phyloP scores from a whole-genome alignment of 2,797 vertebrate species.

The Salmo trutta region DNA sequence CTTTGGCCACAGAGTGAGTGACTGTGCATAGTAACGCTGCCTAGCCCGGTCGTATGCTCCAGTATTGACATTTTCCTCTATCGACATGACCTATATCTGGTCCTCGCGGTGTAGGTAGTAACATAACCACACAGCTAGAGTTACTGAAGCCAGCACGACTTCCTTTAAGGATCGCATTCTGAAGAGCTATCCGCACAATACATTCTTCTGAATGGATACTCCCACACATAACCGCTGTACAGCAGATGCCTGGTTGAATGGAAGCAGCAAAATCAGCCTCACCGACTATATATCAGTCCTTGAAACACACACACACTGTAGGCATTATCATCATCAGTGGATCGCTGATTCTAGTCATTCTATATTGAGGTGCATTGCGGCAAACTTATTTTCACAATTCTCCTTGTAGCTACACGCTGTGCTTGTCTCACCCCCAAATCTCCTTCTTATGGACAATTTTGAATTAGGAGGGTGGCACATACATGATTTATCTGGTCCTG shows the following conservation, averaged over 20 bases:
- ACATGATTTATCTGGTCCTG: not conserved
- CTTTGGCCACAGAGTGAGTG: not conserved
- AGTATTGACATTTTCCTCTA: not conserved
- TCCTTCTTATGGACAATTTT: not conserved
- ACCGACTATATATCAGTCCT: not conserved
- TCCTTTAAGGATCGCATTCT: not conserved
- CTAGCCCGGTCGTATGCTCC: not conserved
- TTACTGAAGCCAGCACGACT: not conserved
- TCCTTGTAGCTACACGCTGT: not conserved
- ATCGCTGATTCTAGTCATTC: not conserved
- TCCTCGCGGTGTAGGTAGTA: not conserved
- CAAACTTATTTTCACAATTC: not conserved
- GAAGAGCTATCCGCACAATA: not conserved
- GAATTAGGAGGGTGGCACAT: too few species aligned
- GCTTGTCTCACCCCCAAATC: not conserved
- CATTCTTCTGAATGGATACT: not conserved
- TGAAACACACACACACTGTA: not conserved
- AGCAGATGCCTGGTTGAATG: not conserved
- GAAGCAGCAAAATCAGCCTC: not conserved
- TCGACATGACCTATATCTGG: not conserved
- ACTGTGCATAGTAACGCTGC: not conserved
- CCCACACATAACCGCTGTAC: not conserved
- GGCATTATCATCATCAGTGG: not conserved
- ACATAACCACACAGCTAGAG: not conserved
- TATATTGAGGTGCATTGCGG: not conserved